These are phyloP conservation scores for Sylvilagus floridanus DNA, from an alignment of 2,797 vertebrate species.

Conservation along the genomic window DNA sequence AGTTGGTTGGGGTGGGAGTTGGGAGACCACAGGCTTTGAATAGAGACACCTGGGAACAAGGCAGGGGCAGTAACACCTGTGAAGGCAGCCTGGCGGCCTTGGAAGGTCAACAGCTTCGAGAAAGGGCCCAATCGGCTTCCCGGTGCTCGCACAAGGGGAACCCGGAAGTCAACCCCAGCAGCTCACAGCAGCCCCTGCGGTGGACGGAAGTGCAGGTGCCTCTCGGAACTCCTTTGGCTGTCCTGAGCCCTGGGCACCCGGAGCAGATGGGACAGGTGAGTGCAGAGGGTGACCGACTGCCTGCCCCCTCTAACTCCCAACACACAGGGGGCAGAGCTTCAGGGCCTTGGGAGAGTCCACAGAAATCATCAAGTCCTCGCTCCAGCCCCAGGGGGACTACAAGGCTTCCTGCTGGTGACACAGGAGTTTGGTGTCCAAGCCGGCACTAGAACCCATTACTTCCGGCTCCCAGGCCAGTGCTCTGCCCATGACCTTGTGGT, in stretches of 20 bases:
- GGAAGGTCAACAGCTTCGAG: not conserved
- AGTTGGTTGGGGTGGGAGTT: too few species aligned
- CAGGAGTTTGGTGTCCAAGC: not conserved
- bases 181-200: not conserved
- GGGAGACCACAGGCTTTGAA: not conserved
- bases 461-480: not conserved
- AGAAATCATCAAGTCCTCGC: not conserved
- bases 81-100: not conserved
- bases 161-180: not conserved
- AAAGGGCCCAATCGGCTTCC: not conserved
- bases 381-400: not conserved
- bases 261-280: not conserved
- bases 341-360: not conserved
- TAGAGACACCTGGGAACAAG: not conserved
- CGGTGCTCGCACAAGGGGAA: not conserved
- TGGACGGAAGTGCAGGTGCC: rapidly evolving
- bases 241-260: not conserved
- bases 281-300: not conserved
- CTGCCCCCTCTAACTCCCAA: not conserved
- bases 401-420: not conserved
- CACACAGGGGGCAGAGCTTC: not conserved
- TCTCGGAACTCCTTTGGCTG: not conserved
- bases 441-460: not conserved
- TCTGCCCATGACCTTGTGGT: not conserved
- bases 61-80: not conserved